Base-by-base conservation (phyloP, 2,113 vertebrate species). In the Machaerirhynchus nigripectus region DNA sequence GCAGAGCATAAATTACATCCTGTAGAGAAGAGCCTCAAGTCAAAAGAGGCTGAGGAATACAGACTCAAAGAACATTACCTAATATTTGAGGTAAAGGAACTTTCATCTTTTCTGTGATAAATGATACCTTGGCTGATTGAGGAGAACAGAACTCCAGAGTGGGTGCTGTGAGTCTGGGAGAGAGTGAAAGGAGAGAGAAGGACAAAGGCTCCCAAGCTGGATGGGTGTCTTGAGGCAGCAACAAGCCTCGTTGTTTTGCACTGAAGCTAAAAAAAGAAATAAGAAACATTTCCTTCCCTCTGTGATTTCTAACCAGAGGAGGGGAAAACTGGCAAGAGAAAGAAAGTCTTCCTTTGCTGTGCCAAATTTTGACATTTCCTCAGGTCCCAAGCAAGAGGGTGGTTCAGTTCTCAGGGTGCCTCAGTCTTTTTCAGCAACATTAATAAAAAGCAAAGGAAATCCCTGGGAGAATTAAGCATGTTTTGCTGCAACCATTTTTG, bases 31-130 rank as follows among this genome's bases (percentile, higher is more conserved):
- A 98, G 98, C 87, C 97, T 98, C 89, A 99, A 99, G 96, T 99
- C 98, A 96, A 98, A 99, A 95, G 99, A 99, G 94, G 98, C 98
- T 33, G 99, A 99, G 97, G 99, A 99, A 96, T 98, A 98, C 97
- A 98, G 98, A 82, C 98, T 99, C 90, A 99, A 99, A 98, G 99
- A 99, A 97, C 99, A 99, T 97, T 99, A 99, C 98, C 98, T 99
- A 97, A 99, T 97, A 22, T 99, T 99, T 26, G 99, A 99, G 99
- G 99, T 99, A 97, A 97, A 98, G 33, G 63, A 88, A 81, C 50
- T 91, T 95, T 75, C 71, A 69, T 92, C 70, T 94, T 91, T 89
- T 75, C 55, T 67, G n/a, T 93, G 84, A 92, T 83, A 87, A 93
- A 94, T 93, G 73, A 37, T 89, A 37, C 33, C 39, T 26, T 84